These are phyloP conservation scores for Metopolophium dirhodum DNA, from an alignment of 1,140 invertebrate species.

Conservation along the genomic window DNA sequence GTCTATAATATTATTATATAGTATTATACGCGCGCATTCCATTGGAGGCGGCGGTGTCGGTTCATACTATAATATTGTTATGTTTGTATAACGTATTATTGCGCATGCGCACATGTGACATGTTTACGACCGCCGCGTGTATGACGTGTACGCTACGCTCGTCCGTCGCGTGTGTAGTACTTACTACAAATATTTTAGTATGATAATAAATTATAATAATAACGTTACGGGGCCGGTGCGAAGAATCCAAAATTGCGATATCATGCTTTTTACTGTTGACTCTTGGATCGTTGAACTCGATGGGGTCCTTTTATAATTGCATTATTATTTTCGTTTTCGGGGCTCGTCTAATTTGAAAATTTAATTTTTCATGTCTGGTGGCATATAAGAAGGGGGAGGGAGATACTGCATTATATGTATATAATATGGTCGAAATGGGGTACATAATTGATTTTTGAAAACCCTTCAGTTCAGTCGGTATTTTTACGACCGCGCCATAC, in stretches of 20 bases:
- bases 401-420: neutral
- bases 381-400: neutral
- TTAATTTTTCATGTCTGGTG: neutral
- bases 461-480: neutral
- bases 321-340: neutral
- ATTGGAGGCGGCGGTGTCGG: neutral
- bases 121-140: neutral
- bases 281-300: neutral
- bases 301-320: neutral
- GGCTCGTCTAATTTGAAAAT: neutral
- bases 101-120: neutral
- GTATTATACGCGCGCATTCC: constrained; percentile 31
- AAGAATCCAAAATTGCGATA: neutral
- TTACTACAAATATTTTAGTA: neutral
- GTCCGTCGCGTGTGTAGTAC: neutral
- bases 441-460: constrained; percentile 36
- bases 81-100: neutral
- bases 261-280: neutral
- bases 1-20: neutral
- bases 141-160: neutral
- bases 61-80: neutral
- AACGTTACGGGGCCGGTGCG: neutral
- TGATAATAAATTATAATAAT: neutral
- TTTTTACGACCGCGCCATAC: neutral
- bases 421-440: neutral